Evolutionary conservation across 1,140 invertebrate species (phyloP).

Genomic region (Rhopalosiphum maidis): DNA sequence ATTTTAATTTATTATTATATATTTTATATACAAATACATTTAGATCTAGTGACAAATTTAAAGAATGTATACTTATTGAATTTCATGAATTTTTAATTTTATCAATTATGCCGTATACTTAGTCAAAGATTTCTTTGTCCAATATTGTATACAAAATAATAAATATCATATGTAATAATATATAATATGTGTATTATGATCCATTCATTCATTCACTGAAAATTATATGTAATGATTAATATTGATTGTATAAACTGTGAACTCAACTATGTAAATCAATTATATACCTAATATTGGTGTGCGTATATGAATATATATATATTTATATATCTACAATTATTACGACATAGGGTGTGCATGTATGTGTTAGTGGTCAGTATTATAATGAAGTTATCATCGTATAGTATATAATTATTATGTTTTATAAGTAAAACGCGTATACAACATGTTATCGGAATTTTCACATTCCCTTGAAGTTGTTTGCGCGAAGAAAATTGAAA

Average conservation of each 20-base stretch:
- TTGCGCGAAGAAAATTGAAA: conserved; percentile 25
- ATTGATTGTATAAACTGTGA: not conserved
- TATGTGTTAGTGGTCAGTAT: not conserved
- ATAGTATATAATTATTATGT: not conserved
- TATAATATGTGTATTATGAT: not conserved
- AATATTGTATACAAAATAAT: not conserved
- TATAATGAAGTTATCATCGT: not conserved
- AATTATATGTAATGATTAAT: not conserved
- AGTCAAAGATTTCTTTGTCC: not conserved
- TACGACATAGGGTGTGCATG: not conserved
- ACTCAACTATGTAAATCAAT: not conserved
- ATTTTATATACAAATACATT: too few species aligned
- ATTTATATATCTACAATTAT: not conserved
- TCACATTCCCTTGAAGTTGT: conserved; percentile 41
- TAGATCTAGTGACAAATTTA: too few species aligned
- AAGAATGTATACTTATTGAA: too few species aligned
- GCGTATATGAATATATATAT: not conserved
- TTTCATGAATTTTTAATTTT: not conserved
- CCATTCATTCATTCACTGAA: not conserved
- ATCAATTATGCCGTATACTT: not conserved
- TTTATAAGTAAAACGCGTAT: not conserved
- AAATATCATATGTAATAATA: not conserved
- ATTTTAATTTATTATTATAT: too few species aligned
- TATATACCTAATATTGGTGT: not conserved
- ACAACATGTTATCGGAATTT: not conserved